Conservation (phyloP, 2,113 vertebrate species). For the Chloroceryle aenea region DNA sequence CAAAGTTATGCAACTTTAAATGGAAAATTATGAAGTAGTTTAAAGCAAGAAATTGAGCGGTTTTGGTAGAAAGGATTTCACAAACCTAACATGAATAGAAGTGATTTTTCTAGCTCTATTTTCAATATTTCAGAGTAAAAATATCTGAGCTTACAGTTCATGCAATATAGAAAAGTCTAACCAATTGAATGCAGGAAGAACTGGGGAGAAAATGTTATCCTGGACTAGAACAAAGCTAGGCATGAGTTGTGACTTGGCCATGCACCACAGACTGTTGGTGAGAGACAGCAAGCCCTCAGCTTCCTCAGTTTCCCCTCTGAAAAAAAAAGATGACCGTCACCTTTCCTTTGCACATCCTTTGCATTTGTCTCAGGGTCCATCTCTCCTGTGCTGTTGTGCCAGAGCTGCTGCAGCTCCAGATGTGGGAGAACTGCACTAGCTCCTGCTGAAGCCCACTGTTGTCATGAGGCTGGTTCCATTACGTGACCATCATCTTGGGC, state of each 20-base stretch:
- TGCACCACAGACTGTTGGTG: neutral
- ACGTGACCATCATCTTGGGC: neutral
- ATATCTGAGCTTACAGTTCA: neutral
- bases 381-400: neutral
- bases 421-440: neutral
- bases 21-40: constrained; percentile 35
- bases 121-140: neutral
- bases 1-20: constrained; percentile 54
- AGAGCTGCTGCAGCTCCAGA: neutral
- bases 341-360: neutral
- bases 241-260: neutral
- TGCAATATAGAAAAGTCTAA: neutral
- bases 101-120: neutral
- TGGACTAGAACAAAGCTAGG: neutral
- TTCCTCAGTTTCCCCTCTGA: neutral
- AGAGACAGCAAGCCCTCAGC: neutral
- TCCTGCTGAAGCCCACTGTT: neutral
- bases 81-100: neutral
- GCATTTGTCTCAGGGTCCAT: neutral
- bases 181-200: neutral
- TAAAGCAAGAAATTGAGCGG: constrained; percentile 31
- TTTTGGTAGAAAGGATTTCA: constrained; percentile 28
- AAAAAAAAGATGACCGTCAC: neutral
- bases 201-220: neutral
- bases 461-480: neutral